Evolutionary conservation across 2,797 vertebrate species (phyloP).

Genomic region (Amniataba percoides): DNA sequence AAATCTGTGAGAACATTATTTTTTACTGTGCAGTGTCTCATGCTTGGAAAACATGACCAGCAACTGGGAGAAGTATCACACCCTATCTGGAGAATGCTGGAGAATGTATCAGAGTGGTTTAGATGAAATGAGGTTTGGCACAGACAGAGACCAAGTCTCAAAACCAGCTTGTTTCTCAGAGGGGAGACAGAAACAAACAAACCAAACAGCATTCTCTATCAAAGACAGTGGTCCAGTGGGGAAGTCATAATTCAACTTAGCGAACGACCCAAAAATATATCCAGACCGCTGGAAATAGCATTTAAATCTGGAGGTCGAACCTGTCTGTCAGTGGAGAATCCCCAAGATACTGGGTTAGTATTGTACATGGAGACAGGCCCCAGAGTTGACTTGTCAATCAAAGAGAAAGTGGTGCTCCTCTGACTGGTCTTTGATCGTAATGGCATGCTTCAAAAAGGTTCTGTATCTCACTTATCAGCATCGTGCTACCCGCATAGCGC

Average conservation of each 20-base stretch:
- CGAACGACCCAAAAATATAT: constrained; percentile 10
- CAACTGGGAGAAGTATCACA: constrained; percentile 39
- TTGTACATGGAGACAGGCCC: constrained; percentile 7
- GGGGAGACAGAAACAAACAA: constrained; percentile 41
- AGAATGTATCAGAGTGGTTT: constrained; percentile 44
- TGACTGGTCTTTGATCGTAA: constrained; percentile 51
- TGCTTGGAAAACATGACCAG: constrained; percentile 39
- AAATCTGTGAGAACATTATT: neutral
- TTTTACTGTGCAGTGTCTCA: constrained; percentile 6
- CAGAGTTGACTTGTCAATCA: constrained; percentile 41
- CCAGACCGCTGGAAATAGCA: constrained; percentile 16
- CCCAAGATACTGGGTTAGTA: constrained; percentile 10
- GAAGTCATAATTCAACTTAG: constrained; percentile 21
- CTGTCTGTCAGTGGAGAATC: constrained; percentile 45
- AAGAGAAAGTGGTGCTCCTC: constrained; percentile 20
- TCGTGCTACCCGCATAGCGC: constrained; percentile 27
- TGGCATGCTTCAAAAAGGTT: constrained; percentile 33
- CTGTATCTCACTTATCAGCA: constrained; percentile 11
- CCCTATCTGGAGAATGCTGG: constrained; percentile 14
- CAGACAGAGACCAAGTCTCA: constrained; percentile 34
- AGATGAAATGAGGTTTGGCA: constrained; percentile 64
- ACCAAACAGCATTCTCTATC: constrained; percentile 39
- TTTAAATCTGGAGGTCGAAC: constrained; percentile 28
- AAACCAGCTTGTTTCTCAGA: constrained; percentile 32
- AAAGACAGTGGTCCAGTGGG: constrained; percentile 14